Conservation (phyloP, 2,797 vertebrate species). For the Malacoraja senta region DNA sequence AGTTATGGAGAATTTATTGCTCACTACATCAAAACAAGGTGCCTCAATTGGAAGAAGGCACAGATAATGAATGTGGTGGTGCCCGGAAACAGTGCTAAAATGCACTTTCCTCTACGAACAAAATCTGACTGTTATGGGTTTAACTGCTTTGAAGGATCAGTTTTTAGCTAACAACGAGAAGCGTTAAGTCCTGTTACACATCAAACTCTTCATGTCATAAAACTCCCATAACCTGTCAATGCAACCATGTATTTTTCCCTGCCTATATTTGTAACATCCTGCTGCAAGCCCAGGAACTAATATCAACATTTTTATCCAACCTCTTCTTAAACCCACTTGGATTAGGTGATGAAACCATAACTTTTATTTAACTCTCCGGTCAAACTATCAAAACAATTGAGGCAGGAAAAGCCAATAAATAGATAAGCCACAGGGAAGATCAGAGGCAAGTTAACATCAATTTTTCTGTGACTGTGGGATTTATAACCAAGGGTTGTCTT, state of each 20-base stretch:
- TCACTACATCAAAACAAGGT: not conserved
- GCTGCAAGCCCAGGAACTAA: not conserved
- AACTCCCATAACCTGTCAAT: not conserved
- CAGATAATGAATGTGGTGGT: not conserved
- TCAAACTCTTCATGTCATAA: not conserved
- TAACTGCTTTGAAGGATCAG: not conserved
- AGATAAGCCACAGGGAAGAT: slow-evolving; percentile 17
- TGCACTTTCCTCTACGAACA: not conserved
- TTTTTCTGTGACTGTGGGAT: not conserved
- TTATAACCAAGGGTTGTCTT: not conserved
- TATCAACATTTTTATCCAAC: not conserved
- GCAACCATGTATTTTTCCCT: no score
- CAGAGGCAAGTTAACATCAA: not conserved
- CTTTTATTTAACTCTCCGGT: not conserved
- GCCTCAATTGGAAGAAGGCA: not conserved
- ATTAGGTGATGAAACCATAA: not conserved
- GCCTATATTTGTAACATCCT: not conserved
- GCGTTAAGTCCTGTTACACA: not conserved
- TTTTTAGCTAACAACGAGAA: not conserved
- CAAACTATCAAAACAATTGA: slow-evolving; percentile 21
- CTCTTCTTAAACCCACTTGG: not conserved
- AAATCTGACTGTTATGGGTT: not conserved
- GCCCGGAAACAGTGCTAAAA: not conserved
- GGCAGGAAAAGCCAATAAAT: slow-evolving; percentile 3
- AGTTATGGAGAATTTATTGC: not conserved